These are phyloP conservation scores for Channa maculata DNA, from an alignment of 2,113 vertebrate species.

Conservation along the genomic window DNA sequence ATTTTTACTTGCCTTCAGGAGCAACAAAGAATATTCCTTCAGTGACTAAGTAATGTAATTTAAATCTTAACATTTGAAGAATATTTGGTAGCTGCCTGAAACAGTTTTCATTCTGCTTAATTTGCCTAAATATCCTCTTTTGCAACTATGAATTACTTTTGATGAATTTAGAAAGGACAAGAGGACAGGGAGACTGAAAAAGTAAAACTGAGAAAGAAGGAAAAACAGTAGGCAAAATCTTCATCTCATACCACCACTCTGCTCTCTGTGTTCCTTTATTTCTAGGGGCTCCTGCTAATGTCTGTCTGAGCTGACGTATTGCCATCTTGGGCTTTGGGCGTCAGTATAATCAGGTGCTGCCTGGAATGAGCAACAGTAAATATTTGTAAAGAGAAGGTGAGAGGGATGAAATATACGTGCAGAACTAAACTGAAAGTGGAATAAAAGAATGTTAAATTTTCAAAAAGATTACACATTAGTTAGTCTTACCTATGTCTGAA, in stretches of 20 bases:
- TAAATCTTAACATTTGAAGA: background rate
- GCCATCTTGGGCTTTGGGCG: no score
- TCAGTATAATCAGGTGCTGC: background rate
- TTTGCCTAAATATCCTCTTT: background rate
- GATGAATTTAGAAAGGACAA: no score
- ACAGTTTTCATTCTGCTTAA: background rate
- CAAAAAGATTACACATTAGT: constrained; percentile 29
- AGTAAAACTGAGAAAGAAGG: no score
- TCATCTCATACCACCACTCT: no score
- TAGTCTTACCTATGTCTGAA: constrained; percentile 99
- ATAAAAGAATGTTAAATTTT: constrained; percentile 9
- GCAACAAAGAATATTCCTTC: no score
- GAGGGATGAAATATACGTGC: background rate
- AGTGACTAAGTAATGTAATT: no score
- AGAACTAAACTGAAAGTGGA: constrained; percentile 10
- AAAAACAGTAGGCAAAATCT: no score
- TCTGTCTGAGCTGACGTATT: no score
- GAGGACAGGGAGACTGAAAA: no score
- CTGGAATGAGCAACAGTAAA: constrained; percentile 1
- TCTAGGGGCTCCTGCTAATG: no score
- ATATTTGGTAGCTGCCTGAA: background rate
- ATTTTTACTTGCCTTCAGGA: no score
- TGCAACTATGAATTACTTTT: background rate
- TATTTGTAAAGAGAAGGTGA: background rate
- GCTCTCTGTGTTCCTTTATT: no score